phyloP scores from a whole-genome alignment of 2,888 invertebrate species.

The Spilarctia lutea region DNA sequence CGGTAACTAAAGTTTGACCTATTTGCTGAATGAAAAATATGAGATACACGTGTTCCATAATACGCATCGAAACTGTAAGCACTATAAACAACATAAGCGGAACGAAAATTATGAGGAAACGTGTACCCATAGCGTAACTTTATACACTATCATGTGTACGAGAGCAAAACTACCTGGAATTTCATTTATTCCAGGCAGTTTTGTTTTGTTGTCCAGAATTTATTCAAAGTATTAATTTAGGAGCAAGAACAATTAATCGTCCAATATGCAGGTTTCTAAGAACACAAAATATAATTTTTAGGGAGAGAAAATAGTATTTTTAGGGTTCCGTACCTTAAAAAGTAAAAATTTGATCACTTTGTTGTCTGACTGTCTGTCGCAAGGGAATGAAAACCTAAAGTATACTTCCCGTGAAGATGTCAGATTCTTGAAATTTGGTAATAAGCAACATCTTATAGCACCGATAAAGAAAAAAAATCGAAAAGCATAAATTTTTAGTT shows the following conservation, averaged over 20 bases:
- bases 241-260: background rate
- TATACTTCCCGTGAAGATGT: no score
- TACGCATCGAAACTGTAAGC: conserved; percentile 15
- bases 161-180: background rate
- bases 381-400: no score
- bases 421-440: no score
- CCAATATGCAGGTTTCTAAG: no score
- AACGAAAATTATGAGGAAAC: conserved; percentile 28
- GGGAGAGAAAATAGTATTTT: background rate
- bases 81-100: conserved; percentile 27
- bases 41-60: conserved; percentile 28
- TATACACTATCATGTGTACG: background rate
- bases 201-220: no score
- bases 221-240: background rate
- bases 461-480: no score
- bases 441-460: no score
- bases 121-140: background rate
- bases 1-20: conserved; percentile 34
- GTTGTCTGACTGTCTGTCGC: no score
- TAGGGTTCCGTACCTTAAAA: no score
- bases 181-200: background rate
- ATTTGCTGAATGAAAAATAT: conserved; percentile 39
- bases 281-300: background rate
- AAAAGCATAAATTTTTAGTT: no score
- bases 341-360: no score